Evolutionary conservation across 1,140 invertebrate genomes (phyloP).

Genomic region (Drosophila ogumai): DNA sequence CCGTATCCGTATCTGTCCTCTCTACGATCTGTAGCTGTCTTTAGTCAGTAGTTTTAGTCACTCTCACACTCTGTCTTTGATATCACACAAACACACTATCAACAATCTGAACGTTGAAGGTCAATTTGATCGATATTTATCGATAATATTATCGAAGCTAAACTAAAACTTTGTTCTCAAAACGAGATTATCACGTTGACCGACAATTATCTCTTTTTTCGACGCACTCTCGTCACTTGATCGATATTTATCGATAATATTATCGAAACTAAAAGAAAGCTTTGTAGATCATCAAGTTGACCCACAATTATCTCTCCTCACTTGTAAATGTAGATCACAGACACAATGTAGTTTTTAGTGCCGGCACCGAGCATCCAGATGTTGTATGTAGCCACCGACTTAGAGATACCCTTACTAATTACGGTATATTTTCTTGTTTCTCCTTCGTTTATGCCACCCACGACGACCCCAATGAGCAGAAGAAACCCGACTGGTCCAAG

Average conservation of each 20-base stretch:
- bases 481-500: conserved; percentile 96
- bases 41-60: conserved; percentile 39
- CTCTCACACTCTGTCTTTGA: conserved; percentile 10
- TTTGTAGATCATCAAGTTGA: background rate
- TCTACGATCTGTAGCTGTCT: conserved; percentile 42
- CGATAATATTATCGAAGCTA: background rate
- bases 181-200: background rate
- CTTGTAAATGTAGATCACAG: conserved; percentile 39
- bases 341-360: conserved; percentile 40
- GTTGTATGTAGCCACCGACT: conserved; percentile 16
- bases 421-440: conserved; percentile 22
- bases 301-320: conserved; percentile 6
- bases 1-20: conserved; percentile 24
- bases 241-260: background rate
- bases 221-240: conserved; percentile 16
- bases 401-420: conserved; percentile 17
- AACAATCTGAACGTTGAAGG: background rate
- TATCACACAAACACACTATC: conserved; percentile 5
- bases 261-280: background rate
- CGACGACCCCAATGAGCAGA: conserved; percentile 87
- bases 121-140: conserved; percentile 20
- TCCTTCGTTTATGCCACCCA: conserved; percentile 31
- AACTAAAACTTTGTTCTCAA: background rate
- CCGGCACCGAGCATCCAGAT: conserved; percentile 44
- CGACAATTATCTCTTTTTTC: background rate